Conservation (phyloP, 2,888 invertebrate genomes). For the Hirtodrosophila cameraria region DNA sequence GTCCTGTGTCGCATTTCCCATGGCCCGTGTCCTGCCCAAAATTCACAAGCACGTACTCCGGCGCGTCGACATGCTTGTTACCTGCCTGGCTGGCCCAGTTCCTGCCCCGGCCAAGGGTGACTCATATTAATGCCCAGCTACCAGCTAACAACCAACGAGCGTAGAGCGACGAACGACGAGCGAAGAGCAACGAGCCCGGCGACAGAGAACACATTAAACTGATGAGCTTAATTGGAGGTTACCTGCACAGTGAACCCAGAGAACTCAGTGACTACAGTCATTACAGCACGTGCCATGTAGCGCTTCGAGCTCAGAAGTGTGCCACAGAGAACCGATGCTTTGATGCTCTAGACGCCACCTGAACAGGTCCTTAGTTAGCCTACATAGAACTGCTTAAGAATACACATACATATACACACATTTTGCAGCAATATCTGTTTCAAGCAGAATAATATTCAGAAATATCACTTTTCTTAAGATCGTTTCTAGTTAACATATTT, state of each 20-base stretch:
- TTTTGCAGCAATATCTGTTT: not conserved
- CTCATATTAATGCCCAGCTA: constrained; percentile 70
- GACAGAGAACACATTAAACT: constrained; percentile 75
- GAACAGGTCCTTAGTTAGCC: too few relatives aligned
- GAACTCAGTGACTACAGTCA: constrained; percentile 32
- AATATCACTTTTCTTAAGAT: not conserved
- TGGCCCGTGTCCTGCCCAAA: constrained; percentile 34
- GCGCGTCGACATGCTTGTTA: constrained; percentile 69
- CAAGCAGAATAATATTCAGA: too few relatives aligned
- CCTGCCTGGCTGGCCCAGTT: constrained; percentile 39
- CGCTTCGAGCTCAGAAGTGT: not conserved
- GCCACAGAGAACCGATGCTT: not conserved
- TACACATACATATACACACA: not conserved
- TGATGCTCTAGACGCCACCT: constrained; percentile 3
- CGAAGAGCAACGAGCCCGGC: constrained; percentile 31
- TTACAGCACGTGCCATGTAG: constrained; percentile 46
- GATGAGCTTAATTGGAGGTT: constrained; percentile 79
- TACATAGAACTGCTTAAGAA: not conserved
- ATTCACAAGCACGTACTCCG: constrained; percentile 63
- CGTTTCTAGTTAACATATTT: not conserved
- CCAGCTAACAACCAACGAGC: constrained; percentile 12
- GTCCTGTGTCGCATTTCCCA: constrained; percentile 4
- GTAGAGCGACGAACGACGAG: constrained; percentile 17
- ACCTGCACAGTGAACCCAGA: constrained; percentile 54
- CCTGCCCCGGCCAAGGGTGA: constrained; percentile 42